Base-by-base conservation (phyloP, 2,113 vertebrate species). In the Mastomys coucha region DNA sequence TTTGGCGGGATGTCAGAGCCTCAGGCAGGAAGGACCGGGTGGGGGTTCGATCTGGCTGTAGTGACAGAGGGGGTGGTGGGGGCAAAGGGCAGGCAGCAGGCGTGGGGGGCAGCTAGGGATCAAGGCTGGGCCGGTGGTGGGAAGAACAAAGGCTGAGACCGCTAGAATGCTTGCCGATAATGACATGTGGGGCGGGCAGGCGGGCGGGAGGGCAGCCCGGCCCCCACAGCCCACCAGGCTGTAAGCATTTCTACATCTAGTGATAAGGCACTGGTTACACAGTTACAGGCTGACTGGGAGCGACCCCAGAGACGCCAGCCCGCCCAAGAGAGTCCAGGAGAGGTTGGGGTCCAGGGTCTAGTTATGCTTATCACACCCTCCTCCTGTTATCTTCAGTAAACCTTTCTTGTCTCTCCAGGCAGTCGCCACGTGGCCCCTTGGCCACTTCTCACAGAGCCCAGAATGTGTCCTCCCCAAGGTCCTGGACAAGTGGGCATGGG, bases 121-220 rank as follows among this genome's bases (percentile, higher is more conserved):
- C 65, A 65, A 88, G 87, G 65, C 51, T 22, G 19, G 77, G 77
- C 58, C 51, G 24, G 87, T 58, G 76, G 60, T 16, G 80, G 93
- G 88, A 91, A 90, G 91, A 96, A 86, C 95, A 96, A 93, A 96
- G 95, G 51, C 91, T 11, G 67, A 45, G 75, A 10, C 13, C 42
- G 56, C 82, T 58, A 12, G 75, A 75, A 60, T 67, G 42, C 80
- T 58, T 42, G 53, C 28, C 1, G 78, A 70, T 85, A 45, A 92
- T 76, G 39, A 67, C 81, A 56, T 31, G 56, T n/a, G 19, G 51
- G n/a, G 36, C 60, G 45, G 51, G 65, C 16, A 5, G 39, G 60
- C 39, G 5, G 60, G 45, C 33, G 0, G 49, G n/a, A n/a, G 51
- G 80, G 67, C 26, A 70, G 85, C 85, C 78, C 45, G 42, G 90